These are phyloP conservation scores for Myrmophylax atrothorax DNA, from an alignment of 2,113 vertebrate species.

Conservation along the genomic window DNA sequence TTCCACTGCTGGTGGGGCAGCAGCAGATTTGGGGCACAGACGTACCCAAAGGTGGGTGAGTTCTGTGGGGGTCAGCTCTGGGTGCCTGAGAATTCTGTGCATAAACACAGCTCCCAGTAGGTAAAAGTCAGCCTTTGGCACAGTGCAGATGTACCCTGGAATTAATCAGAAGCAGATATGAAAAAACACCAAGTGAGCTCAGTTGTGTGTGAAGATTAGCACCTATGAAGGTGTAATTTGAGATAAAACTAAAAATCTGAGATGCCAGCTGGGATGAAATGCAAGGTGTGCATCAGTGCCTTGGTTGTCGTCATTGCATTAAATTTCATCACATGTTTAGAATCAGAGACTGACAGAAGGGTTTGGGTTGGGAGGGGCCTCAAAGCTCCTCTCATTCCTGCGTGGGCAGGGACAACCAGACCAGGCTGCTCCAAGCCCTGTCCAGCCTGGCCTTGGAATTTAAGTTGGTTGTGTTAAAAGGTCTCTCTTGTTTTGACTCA, in stretches of 20 bases:
- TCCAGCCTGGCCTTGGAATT: background rate
- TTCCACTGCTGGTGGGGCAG: background rate
- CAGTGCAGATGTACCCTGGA: rapidly evolving
- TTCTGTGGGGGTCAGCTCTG: rapidly evolving
- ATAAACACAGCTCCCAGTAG: background rate
- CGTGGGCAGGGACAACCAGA: background rate
- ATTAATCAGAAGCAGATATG: rapidly evolving
- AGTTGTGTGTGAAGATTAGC: background rate
- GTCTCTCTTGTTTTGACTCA: background rate
- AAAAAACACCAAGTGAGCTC: background rate
- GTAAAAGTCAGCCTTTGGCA: background rate
- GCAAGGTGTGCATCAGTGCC: background rate
- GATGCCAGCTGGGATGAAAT: background rate
- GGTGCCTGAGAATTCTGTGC: rapidly evolving
- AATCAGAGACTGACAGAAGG: background rate
- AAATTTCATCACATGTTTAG: background rate
- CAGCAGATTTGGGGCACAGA: background rate
- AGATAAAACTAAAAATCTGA: background rate
- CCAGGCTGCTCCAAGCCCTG: background rate
- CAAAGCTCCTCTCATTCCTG: background rate
- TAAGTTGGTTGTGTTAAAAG: background rate
- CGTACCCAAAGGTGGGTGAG: background rate
- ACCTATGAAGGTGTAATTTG: background rate
- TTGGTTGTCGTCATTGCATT: too few relatives aligned
- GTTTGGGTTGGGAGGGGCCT: background rate